Conservation (phyloP, 2,797 vertebrate genomes). For the Mastacembelus armatus region DNA sequence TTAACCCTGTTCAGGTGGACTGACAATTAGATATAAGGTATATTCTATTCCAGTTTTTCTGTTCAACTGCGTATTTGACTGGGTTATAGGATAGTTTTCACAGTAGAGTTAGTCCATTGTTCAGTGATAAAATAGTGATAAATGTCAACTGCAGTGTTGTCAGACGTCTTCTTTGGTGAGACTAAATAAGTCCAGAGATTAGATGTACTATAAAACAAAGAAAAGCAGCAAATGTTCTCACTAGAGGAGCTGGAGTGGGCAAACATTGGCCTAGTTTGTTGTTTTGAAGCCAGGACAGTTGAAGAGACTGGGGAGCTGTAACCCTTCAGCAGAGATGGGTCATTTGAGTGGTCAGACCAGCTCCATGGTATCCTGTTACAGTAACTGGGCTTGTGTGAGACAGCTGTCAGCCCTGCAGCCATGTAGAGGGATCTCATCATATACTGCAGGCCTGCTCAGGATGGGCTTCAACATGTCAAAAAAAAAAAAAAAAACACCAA, state of each 20-base stretch:
- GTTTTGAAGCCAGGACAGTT: constrained; percentile 27
- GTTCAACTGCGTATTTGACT: no score
- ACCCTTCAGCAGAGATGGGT: constrained; percentile 44
- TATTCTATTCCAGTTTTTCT: neutral
- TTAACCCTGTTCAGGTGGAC: constrained; percentile 11
- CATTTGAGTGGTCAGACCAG: constrained; percentile 49
- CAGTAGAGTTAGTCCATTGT: no score
- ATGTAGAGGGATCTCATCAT: constrained; percentile 42
- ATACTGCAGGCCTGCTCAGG: constrained; percentile 23
- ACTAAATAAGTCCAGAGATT: no score
- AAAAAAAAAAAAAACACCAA: no score
- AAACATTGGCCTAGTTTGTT: constrained; percentile 29
- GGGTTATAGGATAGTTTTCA: no score
- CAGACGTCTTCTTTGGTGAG: no score
- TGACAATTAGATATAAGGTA: neutral
- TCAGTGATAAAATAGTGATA: no score
- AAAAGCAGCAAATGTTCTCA: no score
- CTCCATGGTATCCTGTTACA: constrained; percentile 67
- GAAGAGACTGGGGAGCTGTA: constrained; percentile 36
- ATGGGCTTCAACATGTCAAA: constrained; percentile 60
- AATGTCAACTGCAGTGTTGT: no score
- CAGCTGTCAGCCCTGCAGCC: constrained; percentile 71
- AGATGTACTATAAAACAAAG: no score
- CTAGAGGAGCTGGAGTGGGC: no score
- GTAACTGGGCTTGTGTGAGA: constrained; percentile 47